These are phyloP conservation scores for Sapayoa aenigma DNA, from an alignment of 2,113 vertebrate genomes.

Conservation along the genomic window DNA sequence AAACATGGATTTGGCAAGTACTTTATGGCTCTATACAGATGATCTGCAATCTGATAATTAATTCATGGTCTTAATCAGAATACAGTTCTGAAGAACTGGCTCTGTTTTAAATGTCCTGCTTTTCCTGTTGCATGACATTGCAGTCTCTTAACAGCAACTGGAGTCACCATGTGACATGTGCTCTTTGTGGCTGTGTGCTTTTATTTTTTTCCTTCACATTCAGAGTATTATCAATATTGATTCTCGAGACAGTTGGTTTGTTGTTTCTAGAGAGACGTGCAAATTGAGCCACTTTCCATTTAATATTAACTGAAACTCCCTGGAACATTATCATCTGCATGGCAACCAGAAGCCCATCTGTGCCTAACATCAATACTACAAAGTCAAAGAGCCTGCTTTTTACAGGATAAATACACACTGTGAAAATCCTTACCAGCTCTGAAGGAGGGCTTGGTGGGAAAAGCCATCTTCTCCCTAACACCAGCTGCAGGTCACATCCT, in stretches of 20 bases:
- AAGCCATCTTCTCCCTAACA: not conserved
- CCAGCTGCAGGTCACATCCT: not conserved
- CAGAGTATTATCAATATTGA: conserved; percentile 14
- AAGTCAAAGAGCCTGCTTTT: not conserved
- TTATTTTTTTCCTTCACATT: conserved; percentile 8
- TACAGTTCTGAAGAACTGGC: not conserved
- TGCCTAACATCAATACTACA: not conserved
- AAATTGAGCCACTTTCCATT: not conserved
- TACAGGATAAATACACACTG: not conserved
- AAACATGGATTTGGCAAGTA: not conserved
- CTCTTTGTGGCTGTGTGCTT: not conserved
- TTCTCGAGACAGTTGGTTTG: not conserved
- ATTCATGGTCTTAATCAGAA: not conserved
- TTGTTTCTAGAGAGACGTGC: not conserved
- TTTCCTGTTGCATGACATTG: not conserved
- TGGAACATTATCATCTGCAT: not conserved
- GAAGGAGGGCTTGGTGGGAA: not conserved
- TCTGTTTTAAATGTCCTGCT: not conserved
- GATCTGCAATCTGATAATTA: not conserved
- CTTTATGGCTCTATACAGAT: not conserved
- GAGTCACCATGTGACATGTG: not conserved
- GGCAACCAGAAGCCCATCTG: conserved; percentile 26
- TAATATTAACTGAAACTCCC: conserved; percentile 25
- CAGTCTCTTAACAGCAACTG: not conserved
- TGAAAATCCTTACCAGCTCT: not conserved